Conservation (phyloP, 2,113 vertebrate species). For the Nesogale talazaci region DNA sequence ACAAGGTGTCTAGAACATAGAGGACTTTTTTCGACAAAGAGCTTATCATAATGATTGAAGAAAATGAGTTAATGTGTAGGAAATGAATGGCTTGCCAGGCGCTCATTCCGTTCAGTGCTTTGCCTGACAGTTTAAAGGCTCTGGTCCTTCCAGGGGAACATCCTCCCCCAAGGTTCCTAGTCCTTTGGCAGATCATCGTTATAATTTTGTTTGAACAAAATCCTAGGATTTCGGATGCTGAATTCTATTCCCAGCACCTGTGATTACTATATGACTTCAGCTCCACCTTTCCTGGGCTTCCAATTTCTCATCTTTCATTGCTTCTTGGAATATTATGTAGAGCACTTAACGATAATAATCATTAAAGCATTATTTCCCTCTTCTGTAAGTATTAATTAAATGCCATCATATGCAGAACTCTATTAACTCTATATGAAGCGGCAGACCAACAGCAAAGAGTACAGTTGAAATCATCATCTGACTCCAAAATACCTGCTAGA, state of each 20-base stretch:
- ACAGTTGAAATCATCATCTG: neutral
- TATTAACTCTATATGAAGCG: constrained; percentile 2
- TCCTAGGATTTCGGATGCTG: neutral
- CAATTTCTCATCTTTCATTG: constrained; percentile 51
- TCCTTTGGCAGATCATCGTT: neutral
- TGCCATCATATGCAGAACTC: constrained; percentile 10
- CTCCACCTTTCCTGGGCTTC: neutral
- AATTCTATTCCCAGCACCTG: constrained; percentile 9
- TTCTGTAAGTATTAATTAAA: constrained; percentile 56
- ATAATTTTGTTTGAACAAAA: constrained; percentile 43
- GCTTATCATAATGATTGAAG: neutral
- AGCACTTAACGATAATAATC: constrained; percentile 49
- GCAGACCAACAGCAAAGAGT: neutral
- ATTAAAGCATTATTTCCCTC: constrained; percentile 52
- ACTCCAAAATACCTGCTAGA: neutral
- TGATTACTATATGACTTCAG: constrained; percentile 32
- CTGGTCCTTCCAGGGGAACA: neutral
- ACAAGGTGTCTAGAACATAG: neutral
- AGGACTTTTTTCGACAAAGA: neutral
- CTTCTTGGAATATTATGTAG: constrained; percentile 3
- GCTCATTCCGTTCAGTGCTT: neutral
- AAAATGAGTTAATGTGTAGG: constrained; percentile 34
- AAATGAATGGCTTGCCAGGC: neutral
- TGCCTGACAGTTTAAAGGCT: neutral
- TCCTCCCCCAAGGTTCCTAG: neutral